Base-by-base conservation (phyloP, 2,888 invertebrate species). In the Aleiodes alternator region DNA sequence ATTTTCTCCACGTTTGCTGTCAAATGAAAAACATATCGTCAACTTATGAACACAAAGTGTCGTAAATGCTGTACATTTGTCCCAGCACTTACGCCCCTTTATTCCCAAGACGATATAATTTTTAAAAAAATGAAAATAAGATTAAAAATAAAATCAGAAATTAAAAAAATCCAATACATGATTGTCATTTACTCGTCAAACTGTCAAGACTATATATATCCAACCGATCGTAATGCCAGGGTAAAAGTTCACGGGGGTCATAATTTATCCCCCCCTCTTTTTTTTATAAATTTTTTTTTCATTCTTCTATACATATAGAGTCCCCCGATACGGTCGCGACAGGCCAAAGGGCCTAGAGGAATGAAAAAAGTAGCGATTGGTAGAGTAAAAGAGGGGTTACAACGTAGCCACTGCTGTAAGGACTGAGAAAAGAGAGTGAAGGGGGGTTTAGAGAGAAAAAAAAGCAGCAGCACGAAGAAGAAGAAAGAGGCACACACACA, bases 301-400 rank as follows among this genome's bases (percentile, higher is more conserved):
- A 75, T 76, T 76, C 31, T 66, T 61, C 43, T 43, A 11, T 11
- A 66, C 74, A 61, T 4, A 51, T 23, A 55, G n/a, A 34, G 11
- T 23, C 23, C 23, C 23, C 56, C 50, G 43, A 74, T 59, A 72
- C 23, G 56, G 38, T 71, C 43, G 69, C 61, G 66, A 34, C 34
- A 75, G 81, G 79, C 76, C 75, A 76, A 78, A 78, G 79, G 76
- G 73, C 75, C 76, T 78, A 73, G 80, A 82, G 71, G 78, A 79
- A 82, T 76, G 23, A 82, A 83, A 83, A 83, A 83, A 79, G 76
- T 85, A 84, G 87, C 87, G 87, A 88, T 88, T 88, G 88, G 88
- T 86, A 88, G 87, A 78, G 69, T 72, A 66, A 43, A 70, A 66
- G 64, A 31, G 84, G 68, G 14, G 50, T 31, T 31, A 23, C 14